Evolutionary conservation across 1,140 invertebrate species (phyloP), one percentile per base, ranked within the genome.

Genomic region (Micrasema minimum): DNA sequence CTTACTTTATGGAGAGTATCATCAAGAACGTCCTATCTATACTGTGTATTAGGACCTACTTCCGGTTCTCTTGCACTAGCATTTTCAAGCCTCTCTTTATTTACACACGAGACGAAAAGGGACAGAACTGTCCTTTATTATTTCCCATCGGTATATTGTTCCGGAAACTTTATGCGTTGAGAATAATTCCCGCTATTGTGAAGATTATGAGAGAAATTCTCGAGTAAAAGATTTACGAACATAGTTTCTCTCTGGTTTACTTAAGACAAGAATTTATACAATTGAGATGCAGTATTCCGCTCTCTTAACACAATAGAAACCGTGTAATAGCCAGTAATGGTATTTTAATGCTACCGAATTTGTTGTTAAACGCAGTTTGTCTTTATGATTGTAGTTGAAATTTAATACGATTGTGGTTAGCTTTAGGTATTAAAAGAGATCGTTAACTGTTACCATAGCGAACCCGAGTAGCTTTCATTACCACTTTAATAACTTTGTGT

Each of bases 1-100:
- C 61, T 66, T 71, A 31, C 16, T 71, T 71, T 71, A 71, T 71
- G 61, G 50, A 62, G 57, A 70, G 53, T 57, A 41, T 48, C 51
- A 53, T 67, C 57, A 22, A 43, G 57, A 61, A 61, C 16, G 57
- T 61, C 65, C 65, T 48, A 61, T 61, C 57, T 61, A 20, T 38
- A 22, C 38, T 37, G 10, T 12, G 37, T 41, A 23, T n/a, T n/a
- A n/a, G n/a, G n/a, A n/a, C 57, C 31, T 11, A 9, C 38, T 38
- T 12, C 22, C 57, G 26, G 46, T n/a, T 51, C 35, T 22, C 31
- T 12, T 31, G 16, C 66, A 14, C 66, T 10, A 11, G 35, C 10
- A 64, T 46, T 64, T 61, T 14, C 57, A 2, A 20, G 14, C 57
- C 22, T 61, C 38, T 61, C 57, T 38, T 61, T 61, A 61, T 61